Conservation (phyloP, 2,888 invertebrate species). For the Doris montereyensis region DNA sequence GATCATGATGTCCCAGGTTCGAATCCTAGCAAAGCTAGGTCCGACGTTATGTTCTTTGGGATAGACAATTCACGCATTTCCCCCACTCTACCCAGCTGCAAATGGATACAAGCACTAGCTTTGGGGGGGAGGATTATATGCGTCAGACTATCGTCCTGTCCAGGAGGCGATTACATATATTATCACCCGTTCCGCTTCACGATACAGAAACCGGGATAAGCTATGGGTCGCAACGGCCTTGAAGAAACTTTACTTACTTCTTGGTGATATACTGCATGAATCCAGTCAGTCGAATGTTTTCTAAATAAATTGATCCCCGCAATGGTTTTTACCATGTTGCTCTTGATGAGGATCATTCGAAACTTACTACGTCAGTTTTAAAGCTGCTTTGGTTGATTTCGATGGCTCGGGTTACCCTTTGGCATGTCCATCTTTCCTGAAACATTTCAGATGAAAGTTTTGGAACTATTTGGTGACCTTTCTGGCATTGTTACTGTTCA, state of each 20-base stretch:
- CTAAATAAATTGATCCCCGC: constrained; percentile 42
- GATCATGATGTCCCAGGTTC: no score
- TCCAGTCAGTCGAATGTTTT: constrained; percentile 40
- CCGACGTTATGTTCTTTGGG: no score
- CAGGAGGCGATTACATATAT: no score
- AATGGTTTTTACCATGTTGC: constrained; percentile 46
- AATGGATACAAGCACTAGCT: no score
- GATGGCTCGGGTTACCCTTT: constrained; percentile 47
- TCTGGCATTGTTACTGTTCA: constrained; percentile 44
- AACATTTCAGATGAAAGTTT: constrained; percentile 47
- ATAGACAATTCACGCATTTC: no score
- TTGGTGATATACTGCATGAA: constrained; percentile 46
- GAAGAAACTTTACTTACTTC: no score
- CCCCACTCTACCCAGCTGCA: no score
- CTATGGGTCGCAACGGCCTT: no score
- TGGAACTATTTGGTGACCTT: constrained; percentile 18
- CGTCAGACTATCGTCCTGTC: no score
- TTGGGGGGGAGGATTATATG: constrained; percentile 37
- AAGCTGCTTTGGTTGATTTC: constrained; percentile 43
- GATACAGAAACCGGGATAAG: no score
- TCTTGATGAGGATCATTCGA: constrained; percentile 44
- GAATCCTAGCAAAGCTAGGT: no score
- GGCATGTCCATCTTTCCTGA: constrained; percentile 43
- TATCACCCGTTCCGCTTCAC: no score
- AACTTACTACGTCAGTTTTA: constrained; percentile 45